These are phyloP conservation scores for Arctopsyche grandis DNA, from an alignment of 1,140 invertebrate genomes.

Conservation along the genomic window DNA sequence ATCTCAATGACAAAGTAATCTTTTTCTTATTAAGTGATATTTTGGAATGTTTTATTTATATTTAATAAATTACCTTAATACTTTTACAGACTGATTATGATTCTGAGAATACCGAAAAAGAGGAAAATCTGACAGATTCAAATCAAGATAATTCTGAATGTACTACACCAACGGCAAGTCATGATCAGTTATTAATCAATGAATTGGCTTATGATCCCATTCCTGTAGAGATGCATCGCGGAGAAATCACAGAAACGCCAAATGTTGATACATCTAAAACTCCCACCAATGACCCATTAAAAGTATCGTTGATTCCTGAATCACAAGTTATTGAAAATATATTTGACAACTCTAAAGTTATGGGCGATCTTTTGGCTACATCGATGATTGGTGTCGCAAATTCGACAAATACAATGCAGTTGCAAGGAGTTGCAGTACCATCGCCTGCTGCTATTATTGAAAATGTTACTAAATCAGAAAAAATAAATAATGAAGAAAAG, in stretches of 20 bases:
- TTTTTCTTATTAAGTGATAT: not conserved
- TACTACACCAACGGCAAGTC: slow-evolving; percentile 64
- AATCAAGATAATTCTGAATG: slow-evolving; percentile 67
- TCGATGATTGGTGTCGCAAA: not conserved
- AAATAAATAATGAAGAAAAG: not conserved
- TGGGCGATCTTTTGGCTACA: not conserved
- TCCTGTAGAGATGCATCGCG: slow-evolving; percentile 22
- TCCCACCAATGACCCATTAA: slow-evolving; percentile 46
- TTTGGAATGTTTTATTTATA: not conserved
- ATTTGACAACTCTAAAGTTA: not conserved
- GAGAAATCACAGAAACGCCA: not conserved
- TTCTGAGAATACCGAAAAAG: slow-evolving; percentile 64
- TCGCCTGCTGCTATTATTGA: not conserved
- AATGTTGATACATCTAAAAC: slow-evolving; percentile 42
- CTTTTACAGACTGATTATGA: slow-evolving; percentile 60
- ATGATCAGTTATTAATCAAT: slow-evolving; percentile 61
- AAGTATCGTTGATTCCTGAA: slow-evolving; percentile 23
- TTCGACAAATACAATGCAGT: no score
- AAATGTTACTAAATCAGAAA: slow-evolving; percentile 10
- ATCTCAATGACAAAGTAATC: slow-evolving; percentile 63
- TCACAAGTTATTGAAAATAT: not conserved
- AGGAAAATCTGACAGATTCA: slow-evolving; percentile 66
- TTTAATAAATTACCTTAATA: slow-evolving; percentile 22
- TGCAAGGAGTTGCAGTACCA: not conserved
- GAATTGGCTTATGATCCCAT: slow-evolving; percentile 61